Evolutionary conservation across 2,797 vertebrate genomes (phyloP).

Genomic region (Melanotaenia nigrans): DNA sequence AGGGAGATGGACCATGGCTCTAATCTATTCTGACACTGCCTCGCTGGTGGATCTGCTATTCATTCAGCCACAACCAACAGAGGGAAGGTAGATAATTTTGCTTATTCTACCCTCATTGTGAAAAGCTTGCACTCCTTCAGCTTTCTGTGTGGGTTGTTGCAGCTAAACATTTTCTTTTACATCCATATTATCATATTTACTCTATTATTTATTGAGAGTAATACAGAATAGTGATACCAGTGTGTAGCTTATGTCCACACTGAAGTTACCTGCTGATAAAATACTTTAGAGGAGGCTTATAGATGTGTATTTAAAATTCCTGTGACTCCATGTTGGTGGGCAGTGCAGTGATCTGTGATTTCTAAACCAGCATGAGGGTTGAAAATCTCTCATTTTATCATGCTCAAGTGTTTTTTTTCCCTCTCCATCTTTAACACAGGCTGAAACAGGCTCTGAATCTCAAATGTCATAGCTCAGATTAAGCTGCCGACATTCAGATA

Average conservation of each 20-base stretch:
- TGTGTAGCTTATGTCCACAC: constrained; percentile 10
- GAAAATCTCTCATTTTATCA: constrained; percentile 71
- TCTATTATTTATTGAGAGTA: constrained; percentile 13
- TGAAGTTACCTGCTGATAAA: constrained; percentile 62
- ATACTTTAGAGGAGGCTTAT: constrained; percentile 47
- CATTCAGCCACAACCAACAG: constrained; percentile 76
- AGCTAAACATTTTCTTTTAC: constrained; percentile 37
- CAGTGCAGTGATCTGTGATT: constrained; percentile 71
- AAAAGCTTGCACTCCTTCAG: constrained; percentile 46
- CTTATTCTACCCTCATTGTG: constrained; percentile 65
- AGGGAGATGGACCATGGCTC: constrained; percentile 72
- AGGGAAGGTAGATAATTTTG: constrained; percentile 48
- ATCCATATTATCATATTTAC: constrained; percentile 45
- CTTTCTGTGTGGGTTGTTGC: constrained; percentile 41
- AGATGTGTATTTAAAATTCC: constrained; percentile 64
- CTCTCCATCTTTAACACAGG: constrained; percentile 53
- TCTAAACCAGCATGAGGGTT: constrained; percentile 75
- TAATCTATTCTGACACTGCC: constrained; percentile 81
- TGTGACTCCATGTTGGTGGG: constrained; percentile 63
- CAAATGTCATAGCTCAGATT: constrained; percentile 63
- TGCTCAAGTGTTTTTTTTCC: constrained; percentile 5
- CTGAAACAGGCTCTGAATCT: constrained; percentile 73
- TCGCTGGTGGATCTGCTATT: constrained; percentile 74
- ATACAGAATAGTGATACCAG: constrained; percentile 20
- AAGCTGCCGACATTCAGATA: constrained; percentile 54